Evolutionary conservation across 1,140 invertebrate genomes (phyloP).

Genomic region (Cydia pomonella): DNA sequence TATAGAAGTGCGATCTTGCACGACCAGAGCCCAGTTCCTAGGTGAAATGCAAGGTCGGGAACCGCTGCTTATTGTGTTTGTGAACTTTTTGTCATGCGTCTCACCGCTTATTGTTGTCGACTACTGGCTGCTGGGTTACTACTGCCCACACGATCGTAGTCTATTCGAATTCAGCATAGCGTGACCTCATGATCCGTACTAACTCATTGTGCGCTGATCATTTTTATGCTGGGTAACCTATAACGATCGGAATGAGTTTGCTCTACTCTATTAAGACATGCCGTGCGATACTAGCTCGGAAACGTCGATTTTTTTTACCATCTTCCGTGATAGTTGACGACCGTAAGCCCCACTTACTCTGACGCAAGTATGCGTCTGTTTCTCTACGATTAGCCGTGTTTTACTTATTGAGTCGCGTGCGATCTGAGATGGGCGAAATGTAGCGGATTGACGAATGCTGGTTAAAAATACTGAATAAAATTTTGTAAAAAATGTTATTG

Average conservation of each 20-base stretch:
- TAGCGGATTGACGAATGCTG: not conserved
- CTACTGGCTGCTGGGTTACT: slow-evolving; percentile 34
- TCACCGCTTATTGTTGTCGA: slow-evolving; percentile 56
- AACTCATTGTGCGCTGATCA: not conserved
- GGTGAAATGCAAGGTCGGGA: slow-evolving; percentile 61
- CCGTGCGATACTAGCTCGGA: slow-evolving; percentile 60
- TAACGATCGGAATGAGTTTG: not conserved
- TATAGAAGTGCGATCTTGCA: slow-evolving; percentile 55
- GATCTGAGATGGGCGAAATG: not conserved
- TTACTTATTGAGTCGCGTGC: slow-evolving; percentile 14
- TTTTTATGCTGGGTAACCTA: not conserved
- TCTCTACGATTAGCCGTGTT: slow-evolving; percentile 45
- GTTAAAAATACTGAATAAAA: not conserved
- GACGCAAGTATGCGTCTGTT: slow-evolving; percentile 60
- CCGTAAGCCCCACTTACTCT: slow-evolving; percentile 58
- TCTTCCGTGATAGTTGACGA: slow-evolving; percentile 57
- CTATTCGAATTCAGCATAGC: not conserved
- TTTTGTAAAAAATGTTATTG: not conserved
- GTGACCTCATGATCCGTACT: not conserved
- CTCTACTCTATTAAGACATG: slow-evolving; percentile 62
- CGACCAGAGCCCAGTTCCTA: slow-evolving; percentile 63
- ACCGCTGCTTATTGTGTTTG: slow-evolving; percentile 57
- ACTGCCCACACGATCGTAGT: not conserved
- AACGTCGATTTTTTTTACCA: slow-evolving; percentile 47
- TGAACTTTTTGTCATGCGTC: slow-evolving; percentile 66